Conservation (phyloP, 1,140 invertebrate genomes). For the Marisa cornuarietis region DNA sequence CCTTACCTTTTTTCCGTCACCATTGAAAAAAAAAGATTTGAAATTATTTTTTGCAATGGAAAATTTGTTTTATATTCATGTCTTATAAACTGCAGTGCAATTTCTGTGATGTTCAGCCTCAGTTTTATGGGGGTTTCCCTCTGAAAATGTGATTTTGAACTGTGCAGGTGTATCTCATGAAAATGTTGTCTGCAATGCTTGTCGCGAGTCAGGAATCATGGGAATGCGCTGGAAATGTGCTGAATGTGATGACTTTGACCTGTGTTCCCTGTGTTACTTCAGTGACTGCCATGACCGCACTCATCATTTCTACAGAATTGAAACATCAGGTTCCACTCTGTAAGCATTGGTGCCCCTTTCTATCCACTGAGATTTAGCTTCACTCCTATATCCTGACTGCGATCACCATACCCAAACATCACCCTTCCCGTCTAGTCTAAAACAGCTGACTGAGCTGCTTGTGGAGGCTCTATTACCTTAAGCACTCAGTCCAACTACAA, state of each 20-base stretch:
- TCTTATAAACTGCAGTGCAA: too few relatives aligned
- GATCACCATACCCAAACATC: too few relatives aligned
- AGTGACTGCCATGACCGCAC: conserved; percentile 39
- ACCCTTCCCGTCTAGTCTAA: too few relatives aligned
- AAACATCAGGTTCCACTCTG: background rate
- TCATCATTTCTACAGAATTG: conserved; percentile 41
- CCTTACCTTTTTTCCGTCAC: too few relatives aligned
- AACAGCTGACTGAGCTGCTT: too few relatives aligned
- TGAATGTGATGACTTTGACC: conserved; percentile 37
- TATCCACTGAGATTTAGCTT: too few relatives aligned
- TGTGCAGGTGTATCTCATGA: conserved; percentile 39
- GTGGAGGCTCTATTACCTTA: too few relatives aligned
- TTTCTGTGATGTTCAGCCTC: too few relatives aligned
- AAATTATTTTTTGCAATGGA: background rate
- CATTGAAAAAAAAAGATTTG: background rate
- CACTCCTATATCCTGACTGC: too few relatives aligned
- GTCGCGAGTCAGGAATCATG: conserved; percentile 29
- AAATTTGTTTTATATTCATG: too few relatives aligned
- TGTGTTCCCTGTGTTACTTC: conserved; percentile 46
- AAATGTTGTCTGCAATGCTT: conserved; percentile 36
- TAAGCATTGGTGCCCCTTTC: background rate
- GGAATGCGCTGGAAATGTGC: conserved; percentile 48
- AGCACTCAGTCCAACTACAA: too few relatives aligned
- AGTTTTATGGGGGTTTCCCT: too few relatives aligned
- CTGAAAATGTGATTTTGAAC: background rate